Evolutionary conservation across 2,113 vertebrate genomes (phyloP).

Genomic region (Beaufortia kweichowensis): DNA sequence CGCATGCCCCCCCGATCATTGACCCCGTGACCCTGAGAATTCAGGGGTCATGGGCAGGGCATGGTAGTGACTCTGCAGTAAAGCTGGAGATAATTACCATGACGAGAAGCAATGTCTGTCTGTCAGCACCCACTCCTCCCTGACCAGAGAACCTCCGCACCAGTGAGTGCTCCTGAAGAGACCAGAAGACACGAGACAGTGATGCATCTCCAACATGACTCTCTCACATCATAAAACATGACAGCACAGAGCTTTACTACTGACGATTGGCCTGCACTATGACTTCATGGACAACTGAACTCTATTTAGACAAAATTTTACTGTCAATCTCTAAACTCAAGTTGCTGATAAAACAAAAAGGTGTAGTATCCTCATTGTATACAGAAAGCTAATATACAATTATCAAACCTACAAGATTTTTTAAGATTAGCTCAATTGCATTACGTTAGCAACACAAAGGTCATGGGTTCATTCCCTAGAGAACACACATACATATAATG

Average conservation of each 20-base stretch:
- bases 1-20: conserved; percentile 29
- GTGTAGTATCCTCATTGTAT: background rate
- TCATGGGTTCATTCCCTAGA: no score
- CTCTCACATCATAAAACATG: conserved; percentile 39
- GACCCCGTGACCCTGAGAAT: conserved; percentile 34
- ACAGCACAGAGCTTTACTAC: background rate
- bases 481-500: no score
- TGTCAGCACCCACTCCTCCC: conserved; percentile 94
- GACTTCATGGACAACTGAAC: conserved; percentile 24
- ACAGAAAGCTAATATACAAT: background rate
- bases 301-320: conserved; percentile 9
- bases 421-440: no score
- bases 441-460: no score
- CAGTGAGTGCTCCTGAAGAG: conserved; percentile 83
- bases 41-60: conserved; percentile 39
- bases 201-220: conserved; percentile 12
- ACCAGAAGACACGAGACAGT: conserved; percentile 15
- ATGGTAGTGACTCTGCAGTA: conserved; percentile 23
- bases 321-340: background rate
- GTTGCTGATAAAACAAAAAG: background rate
- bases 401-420: no score
- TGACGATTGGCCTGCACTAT: background rate
- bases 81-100: conserved; percentile 76
- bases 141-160: conserved; percentile 94
- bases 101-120: conserved; percentile 95